These are phyloP conservation scores for Pseudochaenichthys georgianus DNA, from an alignment of 2,797 vertebrate genomes.

Conservation along the genomic window DNA sequence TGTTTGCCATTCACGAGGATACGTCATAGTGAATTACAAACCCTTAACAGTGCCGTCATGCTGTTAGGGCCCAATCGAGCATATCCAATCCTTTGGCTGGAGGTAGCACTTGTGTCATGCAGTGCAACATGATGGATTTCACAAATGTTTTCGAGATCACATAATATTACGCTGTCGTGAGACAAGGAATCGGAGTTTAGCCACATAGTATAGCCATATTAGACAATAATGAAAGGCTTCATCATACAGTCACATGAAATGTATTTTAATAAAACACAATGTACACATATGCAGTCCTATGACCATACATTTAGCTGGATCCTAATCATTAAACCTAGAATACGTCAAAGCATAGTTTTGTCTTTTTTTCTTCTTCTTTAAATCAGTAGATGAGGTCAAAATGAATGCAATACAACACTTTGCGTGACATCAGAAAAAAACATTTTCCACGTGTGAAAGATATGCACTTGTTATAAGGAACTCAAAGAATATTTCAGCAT, in stretches of 20 bases:
- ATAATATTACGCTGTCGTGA: slow-evolving; percentile 51
- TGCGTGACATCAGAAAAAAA: slow-evolving; percentile 80
- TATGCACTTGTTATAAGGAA: slow-evolving; percentile 84
- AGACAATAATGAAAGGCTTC: slow-evolving; percentile 70
- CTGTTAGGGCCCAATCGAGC: slow-evolving; percentile 64
- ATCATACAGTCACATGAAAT: slow-evolving; percentile 84
- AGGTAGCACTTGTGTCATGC: slow-evolving; percentile 59
- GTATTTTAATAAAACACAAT: slow-evolving; percentile 90
- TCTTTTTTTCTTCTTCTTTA: slow-evolving; percentile 59
- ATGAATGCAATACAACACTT: slow-evolving; percentile 81
- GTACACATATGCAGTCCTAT: slow-evolving; percentile 88
- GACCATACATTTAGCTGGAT: slow-evolving; percentile 86
- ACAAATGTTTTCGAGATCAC: slow-evolving; percentile 68
- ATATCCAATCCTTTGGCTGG: slow-evolving; percentile 72
- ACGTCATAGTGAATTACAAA: slow-evolving; percentile 69
- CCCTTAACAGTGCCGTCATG: slow-evolving; percentile 65
- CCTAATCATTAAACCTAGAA: slow-evolving; percentile 85
- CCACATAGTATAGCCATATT: slow-evolving; percentile 62
- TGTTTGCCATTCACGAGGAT: slow-evolving; percentile 44
- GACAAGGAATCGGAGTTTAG: slow-evolving; percentile 60
- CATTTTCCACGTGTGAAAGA: slow-evolving; percentile 81
- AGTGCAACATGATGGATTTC: slow-evolving; percentile 68
- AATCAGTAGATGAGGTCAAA: slow-evolving; percentile 84
- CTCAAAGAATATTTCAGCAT: slow-evolving; percentile 85
- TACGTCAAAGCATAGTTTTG: slow-evolving; percentile 80